Percentiles rank a stretch among this genome's conserved stretches.
Evolutionary conservation across 1,140 invertebrate species (phyloP).

Genomic region (Platorchestia sp.): DNA sequence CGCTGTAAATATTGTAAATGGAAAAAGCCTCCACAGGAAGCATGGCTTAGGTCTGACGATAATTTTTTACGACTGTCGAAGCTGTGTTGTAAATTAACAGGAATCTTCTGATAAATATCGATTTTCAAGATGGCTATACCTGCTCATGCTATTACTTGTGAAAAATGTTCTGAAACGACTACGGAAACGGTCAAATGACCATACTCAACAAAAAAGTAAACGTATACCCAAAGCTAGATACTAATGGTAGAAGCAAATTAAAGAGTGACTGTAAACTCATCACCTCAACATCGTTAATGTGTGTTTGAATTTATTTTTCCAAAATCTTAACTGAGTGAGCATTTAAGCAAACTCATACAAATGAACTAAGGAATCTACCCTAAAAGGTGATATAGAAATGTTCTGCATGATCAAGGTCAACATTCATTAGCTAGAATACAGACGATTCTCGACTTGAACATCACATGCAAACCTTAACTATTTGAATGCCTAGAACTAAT

Average conservation of each 20-base stretch:
- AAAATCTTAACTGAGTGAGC: background rate
- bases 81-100: background rate
- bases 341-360: background rate
- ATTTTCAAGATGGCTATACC: background rate
- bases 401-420: background rate
- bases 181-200: too few relatives aligned
- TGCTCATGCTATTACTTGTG: background rate
- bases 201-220: too few relatives aligned
- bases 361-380: background rate
- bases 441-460: too few relatives aligned
- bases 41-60: background rate
- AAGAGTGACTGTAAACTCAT: background rate
- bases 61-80: too few relatives aligned
- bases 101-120: background rate
- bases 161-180: background rate
- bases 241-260: background rate
- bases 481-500: too few relatives aligned
- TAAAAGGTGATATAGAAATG: background rate
- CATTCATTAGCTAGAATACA: background rate
- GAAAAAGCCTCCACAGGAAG: background rate
- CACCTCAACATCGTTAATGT: background rate
- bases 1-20: background rate
- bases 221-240: too few relatives aligned
- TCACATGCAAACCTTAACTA: too few relatives aligned
- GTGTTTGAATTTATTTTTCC: background rate